Conservation (phyloP, 2,113 vertebrate genomes). For the Otis tarda region DNA sequence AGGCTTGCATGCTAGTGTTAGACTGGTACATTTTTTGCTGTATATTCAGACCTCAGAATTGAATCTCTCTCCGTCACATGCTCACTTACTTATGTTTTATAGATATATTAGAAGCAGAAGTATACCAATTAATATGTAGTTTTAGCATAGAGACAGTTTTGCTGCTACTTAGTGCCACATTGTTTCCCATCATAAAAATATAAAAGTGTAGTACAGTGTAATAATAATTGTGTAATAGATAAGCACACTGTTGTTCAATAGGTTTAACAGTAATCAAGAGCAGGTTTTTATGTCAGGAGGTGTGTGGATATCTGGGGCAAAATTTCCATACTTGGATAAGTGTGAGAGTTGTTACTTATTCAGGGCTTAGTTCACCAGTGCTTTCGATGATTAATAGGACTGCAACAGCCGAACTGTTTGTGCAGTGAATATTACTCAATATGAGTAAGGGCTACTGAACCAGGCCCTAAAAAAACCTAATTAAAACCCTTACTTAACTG, state of each 20-base stretch:
- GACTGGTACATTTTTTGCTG: background rate
- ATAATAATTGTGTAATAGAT: background rate
- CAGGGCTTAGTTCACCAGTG: background rate
- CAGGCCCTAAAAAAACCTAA: slow-evolving; percentile 7
- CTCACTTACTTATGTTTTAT: background rate
- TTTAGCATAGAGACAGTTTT: background rate
- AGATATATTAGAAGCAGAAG: background rate
- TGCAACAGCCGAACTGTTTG: background rate
- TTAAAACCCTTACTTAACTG: slow-evolving; percentile 1
- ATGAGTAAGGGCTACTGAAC: slow-evolving; percentile 35
- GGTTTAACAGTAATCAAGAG: background rate
- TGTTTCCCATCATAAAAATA: background rate
- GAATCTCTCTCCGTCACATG: background rate
- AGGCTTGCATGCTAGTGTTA: background rate
- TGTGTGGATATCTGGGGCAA: background rate
- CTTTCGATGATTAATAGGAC: background rate
- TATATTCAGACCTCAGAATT: background rate
- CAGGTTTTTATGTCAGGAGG: background rate
- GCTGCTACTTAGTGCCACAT: background rate
- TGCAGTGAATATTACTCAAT: background rate
- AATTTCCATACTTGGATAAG: background rate
- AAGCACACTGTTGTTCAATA: background rate
- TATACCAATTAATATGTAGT: background rate
- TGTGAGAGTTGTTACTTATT: background rate
- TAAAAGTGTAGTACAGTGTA: background rate